phyloP scores from a whole-genome alignment of 2,113 vertebrate genomes.

The Microtus richardsoni region DNA sequence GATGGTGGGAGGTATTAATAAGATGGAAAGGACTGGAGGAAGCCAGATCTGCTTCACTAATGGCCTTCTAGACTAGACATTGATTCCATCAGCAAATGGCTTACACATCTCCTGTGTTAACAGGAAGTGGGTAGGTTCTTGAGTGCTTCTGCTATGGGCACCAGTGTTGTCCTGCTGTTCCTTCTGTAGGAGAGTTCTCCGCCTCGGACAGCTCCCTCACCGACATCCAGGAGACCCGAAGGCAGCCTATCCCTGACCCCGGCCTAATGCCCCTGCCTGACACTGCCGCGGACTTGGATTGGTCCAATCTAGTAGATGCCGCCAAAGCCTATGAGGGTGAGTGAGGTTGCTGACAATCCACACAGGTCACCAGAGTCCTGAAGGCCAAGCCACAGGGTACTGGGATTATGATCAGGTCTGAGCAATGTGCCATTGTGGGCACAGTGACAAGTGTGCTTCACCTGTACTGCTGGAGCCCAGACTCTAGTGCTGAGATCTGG shows the following conservation, averaged over 20 bases:
- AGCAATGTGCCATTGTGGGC: not conserved
- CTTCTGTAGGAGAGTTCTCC: constrained; percentile 92
- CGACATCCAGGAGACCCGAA: constrained; percentile 92
- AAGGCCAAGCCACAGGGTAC: fast-evolving
- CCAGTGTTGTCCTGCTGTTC: not conserved
- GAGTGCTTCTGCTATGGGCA: not conserved
- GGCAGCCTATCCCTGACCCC: constrained; percentile 92
- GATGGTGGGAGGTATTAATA: not conserved
- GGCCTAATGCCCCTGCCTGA: constrained; percentile 96
- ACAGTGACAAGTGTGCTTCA: not conserved
- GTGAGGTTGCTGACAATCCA: constrained; percentile 60
- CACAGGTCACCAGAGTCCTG: not conserved
- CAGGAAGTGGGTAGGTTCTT: not conserved
- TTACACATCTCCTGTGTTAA: not conserved
- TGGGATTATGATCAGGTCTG: fast-evolving
- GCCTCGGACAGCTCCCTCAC: constrained; percentile 94
- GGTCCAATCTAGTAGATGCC: constrained; percentile 96
- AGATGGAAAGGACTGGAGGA: not conserved
- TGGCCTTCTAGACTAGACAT: not conserved
- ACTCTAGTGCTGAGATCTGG: not conserved
- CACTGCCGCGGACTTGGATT: constrained; percentile 93
- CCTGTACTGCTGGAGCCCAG: not conserved
- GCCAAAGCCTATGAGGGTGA: constrained; percentile 98
- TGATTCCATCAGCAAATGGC: not conserved
- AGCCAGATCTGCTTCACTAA: not conserved